These are phyloP conservation scores for Eulemur rufifrons DNA, from an alignment of 2,113 vertebrate genomes.

Conservation along the genomic window DNA sequence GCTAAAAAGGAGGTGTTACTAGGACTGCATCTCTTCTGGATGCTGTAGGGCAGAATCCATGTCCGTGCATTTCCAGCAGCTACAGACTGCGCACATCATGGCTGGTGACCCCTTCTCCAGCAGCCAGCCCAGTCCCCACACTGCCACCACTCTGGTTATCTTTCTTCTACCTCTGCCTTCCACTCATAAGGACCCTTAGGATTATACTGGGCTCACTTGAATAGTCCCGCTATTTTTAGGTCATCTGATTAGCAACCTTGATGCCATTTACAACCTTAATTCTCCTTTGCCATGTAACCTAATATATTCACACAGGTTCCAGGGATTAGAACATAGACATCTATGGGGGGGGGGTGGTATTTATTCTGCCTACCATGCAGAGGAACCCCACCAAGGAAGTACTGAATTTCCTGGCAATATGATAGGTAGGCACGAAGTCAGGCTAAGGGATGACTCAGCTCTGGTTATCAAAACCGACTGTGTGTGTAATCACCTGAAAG, in stretches of 20 bases:
- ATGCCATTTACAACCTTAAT: not conserved
- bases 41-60: not conserved
- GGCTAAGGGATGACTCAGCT: not conserved
- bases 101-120: not conserved
- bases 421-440: not conserved
- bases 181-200: not conserved
- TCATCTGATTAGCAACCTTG: not conserved
- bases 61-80: not conserved
- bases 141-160: not conserved
- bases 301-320: not conserved
- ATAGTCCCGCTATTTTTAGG: not conserved
- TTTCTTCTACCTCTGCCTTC: not conserved
- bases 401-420: not conserved
- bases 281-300: not conserved
- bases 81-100: not conserved
- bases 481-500: no score
- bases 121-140: not conserved
- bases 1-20: not conserved
- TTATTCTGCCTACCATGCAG: not conserved
- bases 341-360: not conserved
- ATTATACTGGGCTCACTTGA: not conserved
- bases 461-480: not conserved
- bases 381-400: not conserved
- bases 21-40: not conserved
- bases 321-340: not conserved